Conservation (phyloP, 2,888 invertebrate species). For the Pollenia amentaria region DNA sequence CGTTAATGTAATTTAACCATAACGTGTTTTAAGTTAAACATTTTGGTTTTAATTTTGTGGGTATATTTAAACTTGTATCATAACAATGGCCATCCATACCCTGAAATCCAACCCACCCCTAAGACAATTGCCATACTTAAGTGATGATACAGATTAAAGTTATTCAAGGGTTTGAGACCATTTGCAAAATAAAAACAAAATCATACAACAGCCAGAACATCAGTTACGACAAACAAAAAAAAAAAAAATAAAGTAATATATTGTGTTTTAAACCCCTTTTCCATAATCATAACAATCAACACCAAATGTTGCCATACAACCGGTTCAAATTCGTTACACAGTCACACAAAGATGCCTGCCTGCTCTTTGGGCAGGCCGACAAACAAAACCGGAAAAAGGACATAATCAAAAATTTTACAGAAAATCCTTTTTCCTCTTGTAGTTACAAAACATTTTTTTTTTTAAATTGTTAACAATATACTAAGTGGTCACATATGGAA, state of each 20-base stretch:
- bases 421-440: slow-evolving; percentile 36
- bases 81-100: neutral
- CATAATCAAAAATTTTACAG: slow-evolving; percentile 68
- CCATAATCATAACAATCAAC: slow-evolving; percentile 65
- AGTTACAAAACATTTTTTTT: slow-evolving; percentile 22
- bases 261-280: slow-evolving; percentile 46
- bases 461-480: slow-evolving; percentile 52
- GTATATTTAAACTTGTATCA: slow-evolving; percentile 58
- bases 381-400: slow-evolving; percentile 62
- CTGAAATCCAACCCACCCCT: neutral
- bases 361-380: neutral
- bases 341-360: neutral
- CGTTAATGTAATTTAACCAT: neutral
- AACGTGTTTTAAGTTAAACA: slow-evolving; percentile 40
- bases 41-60: slow-evolving; percentile 55
- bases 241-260: neutral
- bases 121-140: neutral
- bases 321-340: slow-evolving; percentile 36
- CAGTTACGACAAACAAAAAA: neutral
- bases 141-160: slow-evolving; percentile 10
- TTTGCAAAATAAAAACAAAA: neutral
- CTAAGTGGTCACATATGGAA: slow-evolving; percentile 64
- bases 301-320: slow-evolving; percentile 64
- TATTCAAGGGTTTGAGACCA: neutral
- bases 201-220: neutral